Conservation (phyloP, 1,140 invertebrate genomes). For the Dufourea novaeangliae region DNA sequence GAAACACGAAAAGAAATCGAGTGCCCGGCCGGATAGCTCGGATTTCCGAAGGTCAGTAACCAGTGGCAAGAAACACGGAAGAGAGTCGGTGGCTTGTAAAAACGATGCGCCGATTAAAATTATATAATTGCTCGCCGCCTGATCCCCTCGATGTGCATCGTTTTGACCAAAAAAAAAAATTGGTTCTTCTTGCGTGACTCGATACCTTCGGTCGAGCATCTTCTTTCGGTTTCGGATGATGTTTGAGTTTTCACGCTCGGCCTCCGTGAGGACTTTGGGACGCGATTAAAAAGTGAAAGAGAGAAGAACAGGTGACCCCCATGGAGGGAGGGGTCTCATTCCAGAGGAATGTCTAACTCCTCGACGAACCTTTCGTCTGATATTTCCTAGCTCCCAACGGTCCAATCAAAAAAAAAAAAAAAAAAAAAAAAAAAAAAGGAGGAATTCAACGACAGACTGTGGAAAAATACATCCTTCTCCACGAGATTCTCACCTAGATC, state of each 20-base stretch:
- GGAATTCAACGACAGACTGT: no score
- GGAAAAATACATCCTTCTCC: neutral
- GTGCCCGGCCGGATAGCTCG: slow-evolving; percentile 26
- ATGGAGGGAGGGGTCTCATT: no score
- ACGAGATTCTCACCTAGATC: neutral
- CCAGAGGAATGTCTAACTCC: no score
- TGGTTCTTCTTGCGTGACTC: neutral
- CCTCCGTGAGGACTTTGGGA: neutral
- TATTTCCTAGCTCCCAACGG: no score
- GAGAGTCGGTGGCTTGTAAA: neutral
- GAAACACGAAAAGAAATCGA: slow-evolving; percentile 42
- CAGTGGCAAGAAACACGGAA: slow-evolving; percentile 42
- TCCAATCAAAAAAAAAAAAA: slow-evolving; percentile 14
- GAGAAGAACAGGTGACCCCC: neutral
- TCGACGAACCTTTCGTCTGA: no score
- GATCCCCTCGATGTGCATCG: slow-evolving; percentile 21
- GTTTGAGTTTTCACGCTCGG: neutral
- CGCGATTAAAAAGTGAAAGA: slow-evolving; percentile 5
- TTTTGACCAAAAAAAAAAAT: neutral
- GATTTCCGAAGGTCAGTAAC: slow-evolving; percentile 54
- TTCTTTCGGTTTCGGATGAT: neutral
- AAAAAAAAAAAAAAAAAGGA: slow-evolving; percentile 54
- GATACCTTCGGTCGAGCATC: neutral
- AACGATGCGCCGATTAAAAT: slow-evolving; percentile 33
- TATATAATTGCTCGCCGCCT: slow-evolving; percentile 27